Evolutionary conservation across 2,888 invertebrate species (phyloP).

Genomic region (Xanthostigma xanthostigma): DNA sequence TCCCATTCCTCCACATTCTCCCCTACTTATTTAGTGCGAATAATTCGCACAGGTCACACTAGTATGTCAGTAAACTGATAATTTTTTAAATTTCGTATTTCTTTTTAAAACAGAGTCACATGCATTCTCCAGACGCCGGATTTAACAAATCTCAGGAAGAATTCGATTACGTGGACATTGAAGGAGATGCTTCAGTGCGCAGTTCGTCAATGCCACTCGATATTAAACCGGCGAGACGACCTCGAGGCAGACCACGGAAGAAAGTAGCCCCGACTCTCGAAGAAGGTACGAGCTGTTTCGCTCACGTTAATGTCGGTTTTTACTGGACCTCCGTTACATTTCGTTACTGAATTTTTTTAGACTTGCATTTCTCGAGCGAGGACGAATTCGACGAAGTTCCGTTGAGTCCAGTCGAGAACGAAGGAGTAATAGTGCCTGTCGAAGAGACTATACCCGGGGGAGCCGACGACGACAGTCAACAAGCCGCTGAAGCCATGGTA

Average conservation of each 20-base stretch:
- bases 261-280: constrained; percentile 28
- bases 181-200: constrained; percentile 33
- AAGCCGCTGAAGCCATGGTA: constrained; percentile 64
- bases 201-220: constrained; percentile 23
- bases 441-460: constrained; percentile 21
- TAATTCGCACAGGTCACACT: too few relatives aligned
- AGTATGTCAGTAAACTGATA: too few relatives aligned
- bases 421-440: constrained; percentile 28
- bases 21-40: too few relatives aligned
- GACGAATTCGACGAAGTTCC: constrained; percentile 49
- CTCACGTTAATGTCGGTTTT: too few relatives aligned
- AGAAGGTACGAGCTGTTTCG: constrained; percentile 19
- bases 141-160: constrained; percentile 31
- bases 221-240: constrained; percentile 24
- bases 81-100: too few relatives aligned
- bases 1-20: too few relatives aligned
- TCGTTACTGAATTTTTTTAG: constrained; percentile 23
- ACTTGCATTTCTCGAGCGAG: constrained; percentile 57
- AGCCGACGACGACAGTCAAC: constrained; percentile 33
- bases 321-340: constrained; percentile 3
- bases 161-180: constrained; percentile 50
- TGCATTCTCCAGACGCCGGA: constrained; percentile 41
- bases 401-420: constrained; percentile 36
- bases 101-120: constrained; percentile 30
- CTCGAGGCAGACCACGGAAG: constrained; percentile 28